Conservation (phyloP, 2,888 invertebrate genomes). For the Flexamia atlantica region DNA sequence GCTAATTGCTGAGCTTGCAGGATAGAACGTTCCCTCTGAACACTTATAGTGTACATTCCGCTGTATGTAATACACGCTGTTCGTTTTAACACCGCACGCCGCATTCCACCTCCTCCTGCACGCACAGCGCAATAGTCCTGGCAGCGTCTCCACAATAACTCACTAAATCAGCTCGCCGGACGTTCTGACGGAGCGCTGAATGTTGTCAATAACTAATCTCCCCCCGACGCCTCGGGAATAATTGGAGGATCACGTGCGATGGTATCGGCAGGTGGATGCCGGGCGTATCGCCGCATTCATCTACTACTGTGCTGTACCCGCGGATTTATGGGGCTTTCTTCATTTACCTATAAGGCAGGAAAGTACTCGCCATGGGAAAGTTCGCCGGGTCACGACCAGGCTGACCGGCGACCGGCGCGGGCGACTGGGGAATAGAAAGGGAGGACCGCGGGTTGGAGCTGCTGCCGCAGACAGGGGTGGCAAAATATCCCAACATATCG, state of each 20-base stretch:
- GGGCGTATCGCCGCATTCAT: constrained; percentile 33
- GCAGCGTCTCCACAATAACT: constrained; percentile 20
- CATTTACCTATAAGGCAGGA: constrained; percentile 55
- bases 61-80: no score
- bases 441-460: no score
- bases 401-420: constrained; percentile 16
- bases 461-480: no score
- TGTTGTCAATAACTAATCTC: constrained; percentile 18
- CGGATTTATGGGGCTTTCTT: constrained; percentile 53
- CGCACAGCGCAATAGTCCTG: background rate
- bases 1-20: no score
- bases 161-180: constrained; percentile 35
- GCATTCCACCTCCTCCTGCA: background rate
- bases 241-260: constrained; percentile 49
- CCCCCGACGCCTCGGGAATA: constrained; percentile 27
- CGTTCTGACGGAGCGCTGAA: background rate
- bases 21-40: no score
- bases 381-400: constrained; percentile 27
- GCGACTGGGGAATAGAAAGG: no score
- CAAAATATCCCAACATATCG: no score
- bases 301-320: constrained; percentile 54
- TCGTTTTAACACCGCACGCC: background rate
- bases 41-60: no score
- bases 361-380: constrained; percentile 51
- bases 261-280: background rate